Percentiles rank a stretch among this genome's conserved stretches.
Evolutionary conservation across 2,797 vertebrate species (phyloP).

Genomic region (Platalea minor): DNA sequence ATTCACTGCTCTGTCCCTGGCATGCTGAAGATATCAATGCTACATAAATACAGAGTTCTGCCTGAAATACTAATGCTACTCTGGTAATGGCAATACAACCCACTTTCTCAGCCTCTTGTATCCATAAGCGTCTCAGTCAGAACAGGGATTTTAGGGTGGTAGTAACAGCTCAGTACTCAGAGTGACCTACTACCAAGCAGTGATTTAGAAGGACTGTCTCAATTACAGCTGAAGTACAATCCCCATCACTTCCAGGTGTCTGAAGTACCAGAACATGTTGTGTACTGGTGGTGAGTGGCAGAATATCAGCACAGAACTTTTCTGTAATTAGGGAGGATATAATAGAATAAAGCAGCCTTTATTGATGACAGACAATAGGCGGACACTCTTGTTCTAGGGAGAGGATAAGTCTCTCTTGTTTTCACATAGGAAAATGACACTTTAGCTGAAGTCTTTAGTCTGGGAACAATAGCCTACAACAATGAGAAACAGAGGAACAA

Average conservation of each 20-base stretch:
- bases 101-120: background rate
- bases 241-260: background rate
- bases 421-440: background rate
- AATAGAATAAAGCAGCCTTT: background rate
- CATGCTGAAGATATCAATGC: background rate
- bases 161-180: background rate
- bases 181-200: background rate
- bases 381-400: background rate
- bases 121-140: background rate
- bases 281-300: background rate
- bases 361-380: background rate
- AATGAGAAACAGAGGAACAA: background rate
- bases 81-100: background rate
- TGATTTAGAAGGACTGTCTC: background rate
- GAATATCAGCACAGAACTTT: background rate
- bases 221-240: background rate
- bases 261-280: background rate
- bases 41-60: background rate
- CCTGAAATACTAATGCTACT: background rate
- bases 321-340: background rate
- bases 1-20: background rate
- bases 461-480: background rate
- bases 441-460: background rate
- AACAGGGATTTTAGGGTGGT: background rate
- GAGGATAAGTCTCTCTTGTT: background rate